Conservation (phyloP, 2,113 vertebrate genomes). For the Tichodroma muraria region DNA sequence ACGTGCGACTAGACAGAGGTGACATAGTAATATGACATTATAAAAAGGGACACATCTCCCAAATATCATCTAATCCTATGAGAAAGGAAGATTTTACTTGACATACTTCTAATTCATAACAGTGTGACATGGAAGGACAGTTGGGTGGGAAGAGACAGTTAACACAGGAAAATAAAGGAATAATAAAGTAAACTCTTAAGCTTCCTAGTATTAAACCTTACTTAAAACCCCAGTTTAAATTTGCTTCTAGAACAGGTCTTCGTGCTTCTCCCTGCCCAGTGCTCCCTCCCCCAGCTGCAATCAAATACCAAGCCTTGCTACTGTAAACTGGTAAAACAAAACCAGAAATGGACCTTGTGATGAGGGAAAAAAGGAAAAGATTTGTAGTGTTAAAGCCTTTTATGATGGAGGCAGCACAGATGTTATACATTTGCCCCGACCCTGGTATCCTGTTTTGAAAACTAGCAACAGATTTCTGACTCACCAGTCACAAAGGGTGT, state of each 20-base stretch:
- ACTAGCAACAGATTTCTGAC: background rate
- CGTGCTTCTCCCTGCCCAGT: background rate
- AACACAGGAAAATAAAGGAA: background rate
- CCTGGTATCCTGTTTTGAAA: slow-evolving; percentile 30
- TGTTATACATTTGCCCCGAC: background rate
- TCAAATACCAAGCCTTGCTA: background rate
- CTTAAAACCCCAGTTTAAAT: background rate
- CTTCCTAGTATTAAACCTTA: background rate
- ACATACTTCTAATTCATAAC: background rate
- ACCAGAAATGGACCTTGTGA: background rate
- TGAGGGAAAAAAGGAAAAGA: background rate
- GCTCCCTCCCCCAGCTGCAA: background rate
- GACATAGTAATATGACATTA: background rate
- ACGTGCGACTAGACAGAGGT: background rate
- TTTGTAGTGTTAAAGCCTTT: background rate
- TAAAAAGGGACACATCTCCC: background rate
- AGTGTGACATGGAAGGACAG: background rate
- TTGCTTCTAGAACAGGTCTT: background rate
- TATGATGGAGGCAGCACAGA: background rate
- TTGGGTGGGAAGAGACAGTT: background rate
- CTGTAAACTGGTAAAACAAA: background rate
- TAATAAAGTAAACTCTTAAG: background rate
- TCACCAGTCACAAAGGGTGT: background rate
- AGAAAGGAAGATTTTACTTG: background rate
- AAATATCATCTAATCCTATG: background rate